Base-by-base conservation (phyloP, 2,888 invertebrate species). In the Furcula furcula region DNA sequence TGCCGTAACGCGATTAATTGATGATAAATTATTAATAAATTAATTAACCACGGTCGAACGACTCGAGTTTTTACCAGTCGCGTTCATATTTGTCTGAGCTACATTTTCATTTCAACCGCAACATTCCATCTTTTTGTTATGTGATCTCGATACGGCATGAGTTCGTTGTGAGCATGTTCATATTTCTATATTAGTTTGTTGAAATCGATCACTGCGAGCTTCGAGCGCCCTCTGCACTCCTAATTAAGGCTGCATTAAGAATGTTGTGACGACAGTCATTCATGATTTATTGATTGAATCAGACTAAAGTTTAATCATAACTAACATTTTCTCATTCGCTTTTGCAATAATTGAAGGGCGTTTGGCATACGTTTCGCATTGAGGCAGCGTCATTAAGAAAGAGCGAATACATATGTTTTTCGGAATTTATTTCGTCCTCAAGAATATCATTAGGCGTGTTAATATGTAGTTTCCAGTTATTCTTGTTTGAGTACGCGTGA, bases 21-120 rank as follows among this genome's bases (percentile, higher is more conserved):
- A 82, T 82, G 81, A 69, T 82, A 84, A 86, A 84, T 82, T 83
- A 84, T 86, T 81, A 84, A 86, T 84, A 80, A 85, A 85, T 85
- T 84, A 84, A 69, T 75, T 78, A 83, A 76, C 71, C 57, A 76
- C 77, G 83, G 76, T 69, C 72, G 68, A 75, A 64, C 65, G 68
- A 64, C 54, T 75, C 65, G 58, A 55, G 68, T 81, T 82, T 82
- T 84, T 84, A 66, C 52, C 50, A 44, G 63, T 60, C 73, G 73
- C 68, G 68, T 58, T 62, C 57, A 60, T 68, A 71, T 72, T 76
- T 67, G 71, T 76, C 65, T 46, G 62, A 63, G 55, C 66, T 73
- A 72, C 73, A 73, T 79, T 77, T 70, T 76, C 73, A 74, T 70
- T 67, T 55, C 55, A 47, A 61, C 63, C 52, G 53, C 58, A 53